phyloP scores from a whole-genome alignment of 2,113 vertebrate species.

The Lynx canadensis region DNA sequence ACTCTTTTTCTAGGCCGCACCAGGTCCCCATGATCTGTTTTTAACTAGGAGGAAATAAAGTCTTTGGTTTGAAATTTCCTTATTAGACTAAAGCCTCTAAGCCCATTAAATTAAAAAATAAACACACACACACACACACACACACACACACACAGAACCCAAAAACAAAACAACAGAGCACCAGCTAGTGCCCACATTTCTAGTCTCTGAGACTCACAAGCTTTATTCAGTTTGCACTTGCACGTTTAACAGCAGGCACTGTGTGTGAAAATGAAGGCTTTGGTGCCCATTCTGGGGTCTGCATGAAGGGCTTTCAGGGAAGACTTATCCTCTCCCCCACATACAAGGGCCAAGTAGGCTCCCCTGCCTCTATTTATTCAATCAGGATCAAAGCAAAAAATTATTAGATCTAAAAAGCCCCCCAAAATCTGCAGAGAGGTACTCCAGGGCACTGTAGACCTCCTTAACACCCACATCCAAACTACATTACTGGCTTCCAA shows the following conservation, averaged over 20 bases:
- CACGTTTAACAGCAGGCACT: not conserved
- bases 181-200: not conserved
- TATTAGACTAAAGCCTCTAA: not conserved
- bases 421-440: not conserved
- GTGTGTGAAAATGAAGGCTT: accelerated
- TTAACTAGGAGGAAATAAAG: not conserved
- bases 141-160: not conserved
- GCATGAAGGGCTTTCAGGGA: no score
- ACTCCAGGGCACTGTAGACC: not conserved
- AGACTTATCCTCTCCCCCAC: not conserved
- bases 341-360: not conserved
- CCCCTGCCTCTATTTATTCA: not conserved
- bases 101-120: not conserved
- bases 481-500: not conserved
- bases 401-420: not conserved
- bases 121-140: not conserved
- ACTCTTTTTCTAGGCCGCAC: not conserved
- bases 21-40: not conserved
- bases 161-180: not conserved
- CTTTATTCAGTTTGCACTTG: not conserved
- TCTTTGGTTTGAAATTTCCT: not conserved
- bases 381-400: not conserved
- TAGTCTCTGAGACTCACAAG: not conserved
- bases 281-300: no score
- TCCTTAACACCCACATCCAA: not conserved